Percentiles rank a stretch among this genome's conserved stretches.
These are phyloP conservation scores for Pseudonaja textilis DNA, from an alignment of 2,113 vertebrate species.

Conservation along the genomic window DNA sequence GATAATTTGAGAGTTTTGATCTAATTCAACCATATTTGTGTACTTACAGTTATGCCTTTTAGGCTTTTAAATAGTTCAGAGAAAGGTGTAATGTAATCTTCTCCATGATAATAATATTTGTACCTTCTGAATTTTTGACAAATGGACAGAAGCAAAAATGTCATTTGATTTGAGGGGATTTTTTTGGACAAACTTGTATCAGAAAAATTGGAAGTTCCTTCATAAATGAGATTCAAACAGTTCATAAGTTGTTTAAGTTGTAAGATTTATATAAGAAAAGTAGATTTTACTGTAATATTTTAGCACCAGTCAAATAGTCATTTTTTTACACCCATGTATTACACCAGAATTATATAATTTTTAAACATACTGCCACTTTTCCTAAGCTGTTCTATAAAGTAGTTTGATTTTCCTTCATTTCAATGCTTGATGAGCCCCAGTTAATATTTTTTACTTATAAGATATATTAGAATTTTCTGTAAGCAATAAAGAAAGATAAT, in stretches of 20 bases:
- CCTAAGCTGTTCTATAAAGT: neutral
- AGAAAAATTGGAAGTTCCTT: neutral
- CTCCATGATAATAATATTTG: neutral
- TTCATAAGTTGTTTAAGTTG: neutral
- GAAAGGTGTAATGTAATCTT: neutral
- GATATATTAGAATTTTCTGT: neutral
- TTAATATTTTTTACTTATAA: neutral
- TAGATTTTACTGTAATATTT: neutral
- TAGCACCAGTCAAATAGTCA: neutral
- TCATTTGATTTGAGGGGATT: neutral
- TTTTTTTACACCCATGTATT: neutral
- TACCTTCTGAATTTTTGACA: neutral
- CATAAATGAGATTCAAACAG: neutral
- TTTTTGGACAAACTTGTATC: neutral
- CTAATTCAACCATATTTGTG: neutral
- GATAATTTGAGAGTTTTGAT: neutral
- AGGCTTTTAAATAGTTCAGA: neutral
- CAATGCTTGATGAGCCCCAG: neutral
- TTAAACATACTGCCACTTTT: neutral
- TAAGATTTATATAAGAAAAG: neutral
- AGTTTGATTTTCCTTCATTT: neutral
- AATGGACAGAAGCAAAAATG: neutral
- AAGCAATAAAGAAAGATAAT: neutral
- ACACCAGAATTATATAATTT: neutral
- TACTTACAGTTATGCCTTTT: neutral